Evolutionary conservation across 2,113 vertebrate species (phyloP).

Genomic region (Nansenia antarctica): DNA sequence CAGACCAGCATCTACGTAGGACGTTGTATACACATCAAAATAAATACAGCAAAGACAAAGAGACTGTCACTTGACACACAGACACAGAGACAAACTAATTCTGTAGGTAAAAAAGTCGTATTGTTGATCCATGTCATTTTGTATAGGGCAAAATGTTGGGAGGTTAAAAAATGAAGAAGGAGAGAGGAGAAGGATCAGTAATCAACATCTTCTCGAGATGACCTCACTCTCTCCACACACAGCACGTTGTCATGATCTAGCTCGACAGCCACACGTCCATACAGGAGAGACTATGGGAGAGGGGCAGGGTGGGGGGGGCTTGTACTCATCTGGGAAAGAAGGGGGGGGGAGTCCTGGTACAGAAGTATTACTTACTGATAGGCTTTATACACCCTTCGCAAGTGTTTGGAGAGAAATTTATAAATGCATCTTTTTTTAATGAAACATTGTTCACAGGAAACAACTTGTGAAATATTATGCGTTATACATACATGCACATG

Average conservation of each 20-base stretch:
- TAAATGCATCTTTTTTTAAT: constrained; percentile 75
- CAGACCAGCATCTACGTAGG: background rate
- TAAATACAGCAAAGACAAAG: too few relatives aligned
- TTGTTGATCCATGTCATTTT: too few relatives aligned
- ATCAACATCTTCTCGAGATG: too few relatives aligned
- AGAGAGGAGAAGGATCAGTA: background rate
- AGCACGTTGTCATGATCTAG: background rate
- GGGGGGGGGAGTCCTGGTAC: constrained; percentile 30
- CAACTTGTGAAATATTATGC: constrained; percentile 26
- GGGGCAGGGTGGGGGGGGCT: background rate
- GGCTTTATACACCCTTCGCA: constrained; percentile 85
- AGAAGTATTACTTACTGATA: constrained; percentile 84
- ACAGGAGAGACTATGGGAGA: background rate
- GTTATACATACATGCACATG: too few relatives aligned
- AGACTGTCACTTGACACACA: too few relatives aligned
- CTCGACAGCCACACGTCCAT: background rate
- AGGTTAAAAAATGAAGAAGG: constrained; percentile 15
- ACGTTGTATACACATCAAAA: too few relatives aligned
- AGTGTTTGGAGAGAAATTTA: constrained; percentile 83
- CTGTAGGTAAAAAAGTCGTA: too few relatives aligned
- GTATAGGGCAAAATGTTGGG: constrained; percentile 18
- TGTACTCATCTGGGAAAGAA: constrained; percentile 36
- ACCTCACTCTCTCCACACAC: too few relatives aligned
- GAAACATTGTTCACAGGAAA: too few relatives aligned
- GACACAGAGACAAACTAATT: too few relatives aligned